phyloP scores from a whole-genome alignment of 2,797 vertebrate species.

The Eulemur albifrons region DNA sequence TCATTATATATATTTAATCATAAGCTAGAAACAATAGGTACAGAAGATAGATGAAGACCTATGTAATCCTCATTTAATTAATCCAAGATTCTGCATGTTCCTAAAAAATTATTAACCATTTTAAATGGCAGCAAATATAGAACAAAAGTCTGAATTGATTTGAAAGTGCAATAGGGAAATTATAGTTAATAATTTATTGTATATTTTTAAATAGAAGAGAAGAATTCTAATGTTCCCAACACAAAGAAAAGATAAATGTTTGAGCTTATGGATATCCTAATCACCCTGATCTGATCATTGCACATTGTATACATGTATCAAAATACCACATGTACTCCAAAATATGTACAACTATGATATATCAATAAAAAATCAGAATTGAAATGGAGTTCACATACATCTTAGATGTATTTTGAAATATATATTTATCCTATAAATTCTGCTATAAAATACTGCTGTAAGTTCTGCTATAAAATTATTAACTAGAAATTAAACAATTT shows the following conservation, averaged over 20 bases:
- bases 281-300: neutral
- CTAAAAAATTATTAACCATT: neutral
- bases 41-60: neutral
- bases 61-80: neutral
- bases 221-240: neutral
- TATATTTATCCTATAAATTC: neutral
- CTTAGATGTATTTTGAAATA: neutral
- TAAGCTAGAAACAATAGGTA: neutral
- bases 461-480: slow-evolving; percentile 3
- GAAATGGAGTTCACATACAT: neutral
- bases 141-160: neutral
- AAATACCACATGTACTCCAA: neutral
- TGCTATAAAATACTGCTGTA: neutral
- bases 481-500: neutral
- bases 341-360: neutral
- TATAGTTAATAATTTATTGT: neutral
- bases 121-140: slow-evolving; percentile 13
- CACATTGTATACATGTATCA: neutral
- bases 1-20: neutral
- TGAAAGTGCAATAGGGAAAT: neutral
- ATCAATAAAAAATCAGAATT: neutral
- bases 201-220: neutral
- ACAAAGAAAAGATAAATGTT: neutral
- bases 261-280: neutral
- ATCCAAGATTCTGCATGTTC: neutral